phyloP scores from a whole-genome alignment of 92 coral and sea anemone species.

The Palythoa grandis region DNA sequence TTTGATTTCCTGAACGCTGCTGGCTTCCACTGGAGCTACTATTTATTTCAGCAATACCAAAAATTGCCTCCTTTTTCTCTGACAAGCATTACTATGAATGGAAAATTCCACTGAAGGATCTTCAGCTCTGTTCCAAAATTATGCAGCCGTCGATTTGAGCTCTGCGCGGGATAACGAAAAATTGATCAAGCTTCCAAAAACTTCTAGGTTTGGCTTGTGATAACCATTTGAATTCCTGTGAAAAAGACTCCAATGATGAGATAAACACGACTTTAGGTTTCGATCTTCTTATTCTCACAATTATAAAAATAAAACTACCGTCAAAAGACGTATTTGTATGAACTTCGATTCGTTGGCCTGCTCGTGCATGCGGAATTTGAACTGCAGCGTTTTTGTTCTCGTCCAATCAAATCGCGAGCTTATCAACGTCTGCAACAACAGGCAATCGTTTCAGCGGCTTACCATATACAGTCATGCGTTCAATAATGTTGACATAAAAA shows the following conservation, averaged over 20 bases:
- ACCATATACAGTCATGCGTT: neutral
- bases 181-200: neutral
- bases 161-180: neutral
- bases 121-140: neutral
- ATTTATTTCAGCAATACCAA: neutral
- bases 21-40: neutral
- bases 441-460: neutral
- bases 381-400: neutral
- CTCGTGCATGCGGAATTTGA: neutral
- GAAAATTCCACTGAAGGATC: neutral
- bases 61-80: neutral
- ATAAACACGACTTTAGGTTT: neutral
- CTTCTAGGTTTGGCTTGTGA: neutral
- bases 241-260: neutral
- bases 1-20: constrained; percentile 5
- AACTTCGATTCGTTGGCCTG: neutral
- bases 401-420: neutral
- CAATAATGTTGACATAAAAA: neutral
- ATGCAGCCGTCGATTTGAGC: neutral
- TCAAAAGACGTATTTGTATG: neutral
- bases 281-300: constrained; percentile 21
- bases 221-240: neutral
- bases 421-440: neutral
- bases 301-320: neutral
- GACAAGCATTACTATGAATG: neutral